A percentile compares a stretch with the other conserved stretches of the same genome.
These are phyloP conservation scores for Oceanodroma tethys DNA, from an alignment of 2,113 vertebrate species.

Conservation along the genomic window DNA sequence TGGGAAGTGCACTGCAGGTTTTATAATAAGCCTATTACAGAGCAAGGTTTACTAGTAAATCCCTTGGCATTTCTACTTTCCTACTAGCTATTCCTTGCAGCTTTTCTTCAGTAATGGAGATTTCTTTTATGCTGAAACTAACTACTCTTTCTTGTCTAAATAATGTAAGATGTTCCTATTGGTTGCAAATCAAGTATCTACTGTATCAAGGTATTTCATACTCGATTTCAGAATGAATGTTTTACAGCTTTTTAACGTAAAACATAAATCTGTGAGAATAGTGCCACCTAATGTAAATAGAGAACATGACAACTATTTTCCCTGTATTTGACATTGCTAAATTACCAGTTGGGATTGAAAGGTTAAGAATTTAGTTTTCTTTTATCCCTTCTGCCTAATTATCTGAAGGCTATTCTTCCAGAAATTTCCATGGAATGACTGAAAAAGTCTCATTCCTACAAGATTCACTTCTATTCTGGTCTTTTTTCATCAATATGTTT, in stretches of 20 bases:
- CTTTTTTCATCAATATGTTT: background rate
- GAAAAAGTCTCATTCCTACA: background rate
- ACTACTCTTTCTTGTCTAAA: background rate
- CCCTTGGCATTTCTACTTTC: background rate
- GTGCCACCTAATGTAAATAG: conserved; percentile 70
- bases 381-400: background rate
- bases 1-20: background rate
- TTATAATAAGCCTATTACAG: background rate
- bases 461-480: background rate
- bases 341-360: background rate
- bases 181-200: background rate
- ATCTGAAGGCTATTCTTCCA: background rate
- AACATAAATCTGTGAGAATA: conserved; percentile 29
- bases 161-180: background rate
- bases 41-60: background rate
- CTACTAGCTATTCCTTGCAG: background rate
- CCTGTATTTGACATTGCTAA: background rate
- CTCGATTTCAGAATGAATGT: background rate
- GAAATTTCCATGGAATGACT: background rate
- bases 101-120: background rate
- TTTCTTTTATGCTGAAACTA: background rate
- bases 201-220: background rate
- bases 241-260: background rate
- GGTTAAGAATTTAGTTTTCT: background rate
- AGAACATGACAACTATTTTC: background rate